Conservation (phyloP, 2,888 invertebrate species). For the Agrochola circellaris region DNA sequence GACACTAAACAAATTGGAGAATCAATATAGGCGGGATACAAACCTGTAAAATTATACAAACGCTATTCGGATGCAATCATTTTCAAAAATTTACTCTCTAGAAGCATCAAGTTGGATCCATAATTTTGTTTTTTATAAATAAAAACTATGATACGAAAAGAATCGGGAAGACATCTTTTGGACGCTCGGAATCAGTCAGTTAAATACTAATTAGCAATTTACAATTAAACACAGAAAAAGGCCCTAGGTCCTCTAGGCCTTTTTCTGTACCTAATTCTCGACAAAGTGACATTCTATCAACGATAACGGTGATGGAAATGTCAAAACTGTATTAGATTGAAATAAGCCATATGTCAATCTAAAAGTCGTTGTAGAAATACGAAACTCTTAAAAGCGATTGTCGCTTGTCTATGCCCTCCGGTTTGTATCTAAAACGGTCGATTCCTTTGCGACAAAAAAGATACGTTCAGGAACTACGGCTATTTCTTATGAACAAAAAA, state of each 20-base stretch:
- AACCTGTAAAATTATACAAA: no score
- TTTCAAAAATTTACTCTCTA: constrained; percentile 22
- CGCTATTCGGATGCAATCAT: constrained; percentile 1
- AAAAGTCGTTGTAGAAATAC: background rate
- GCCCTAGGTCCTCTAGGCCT: no score
- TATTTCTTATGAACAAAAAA: background rate
- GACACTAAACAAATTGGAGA: no score
- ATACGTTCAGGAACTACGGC: background rate
- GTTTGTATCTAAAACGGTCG: background rate
- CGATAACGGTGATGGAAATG: background rate
- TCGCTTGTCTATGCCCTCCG: background rate
- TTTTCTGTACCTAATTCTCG: no score
- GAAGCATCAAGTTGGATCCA: constrained; percentile 9
- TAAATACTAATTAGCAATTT: background rate
- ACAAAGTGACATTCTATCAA: background rate
- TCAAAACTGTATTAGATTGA: background rate
- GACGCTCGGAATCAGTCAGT: background rate
- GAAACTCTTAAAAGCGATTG: background rate
- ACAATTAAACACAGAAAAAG: background rate
- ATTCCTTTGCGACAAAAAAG: background rate
- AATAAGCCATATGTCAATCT: background rate
- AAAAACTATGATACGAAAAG: background rate
- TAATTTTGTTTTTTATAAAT: background rate
- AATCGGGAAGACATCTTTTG: background rate
- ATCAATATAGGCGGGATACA: no score